Evolutionary conservation across 2,888 invertebrate genomes (phyloP), one percentile per base, ranked within the genome.

Genomic region (Drosophila putrida): DNA sequence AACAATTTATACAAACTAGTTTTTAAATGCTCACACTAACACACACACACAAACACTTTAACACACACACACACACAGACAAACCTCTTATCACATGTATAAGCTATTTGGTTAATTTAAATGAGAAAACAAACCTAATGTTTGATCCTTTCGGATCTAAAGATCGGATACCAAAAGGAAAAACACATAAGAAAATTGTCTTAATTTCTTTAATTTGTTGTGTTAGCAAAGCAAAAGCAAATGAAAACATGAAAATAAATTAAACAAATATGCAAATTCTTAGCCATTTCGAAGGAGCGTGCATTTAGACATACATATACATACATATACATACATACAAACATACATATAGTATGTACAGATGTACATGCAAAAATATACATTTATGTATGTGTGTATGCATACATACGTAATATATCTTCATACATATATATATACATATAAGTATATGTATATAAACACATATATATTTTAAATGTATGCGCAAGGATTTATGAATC

Each of bases 1-100:
- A 88, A 85, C 82, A 83, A 88, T 83, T 83, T 85, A 88, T 85
- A 83, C 82, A 88, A 88, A 70, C 88, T 83, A 88, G 82, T 82
- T 83, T 77, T 63, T 60, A 71, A 81, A 59, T 66, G 44, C 50
- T 61, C 61, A 74, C 74, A 60, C 59, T 54, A 35, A 66, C 58
- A 77, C 53, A 41, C 6, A 10, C 31, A 77, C 53, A 41, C 6
- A 6, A 27, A 44, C 44, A 51, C 38, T 27, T n/a, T 20, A 61
- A 61, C 53, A 76, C 62, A 61, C 36, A 33, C 2, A 59, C 44
- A 55, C 50, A 77, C 76, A 65, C 55, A 60, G 25, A 60, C 15
- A 68, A 60, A 73, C 49, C 46, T 74, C 47, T 41, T 49, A 43
- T 33, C 59, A 71, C 71, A 75, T 65, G 54, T 73, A 58, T 69